Evolutionary conservation across 1,140 invertebrate species (phyloP).

Genomic region (Cataglyphis hispanica): DNA sequence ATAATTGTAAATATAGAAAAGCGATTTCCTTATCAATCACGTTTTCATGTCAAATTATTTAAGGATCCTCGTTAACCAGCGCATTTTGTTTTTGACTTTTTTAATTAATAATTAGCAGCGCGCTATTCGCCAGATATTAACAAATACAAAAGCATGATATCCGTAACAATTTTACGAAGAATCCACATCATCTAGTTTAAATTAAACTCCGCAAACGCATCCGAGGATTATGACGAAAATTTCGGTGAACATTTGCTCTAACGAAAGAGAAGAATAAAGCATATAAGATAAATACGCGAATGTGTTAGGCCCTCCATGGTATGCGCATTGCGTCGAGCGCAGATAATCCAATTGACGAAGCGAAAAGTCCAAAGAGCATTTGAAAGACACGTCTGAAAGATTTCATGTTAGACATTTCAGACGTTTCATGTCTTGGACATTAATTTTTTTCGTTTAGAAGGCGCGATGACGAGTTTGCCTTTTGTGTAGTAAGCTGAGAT

Average conservation of each 20-base stretch:
- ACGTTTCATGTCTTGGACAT: background rate
- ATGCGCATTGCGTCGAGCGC: slow-evolving; percentile 43
- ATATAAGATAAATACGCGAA: slow-evolving; percentile 56
- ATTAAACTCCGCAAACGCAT: slow-evolving; percentile 6
- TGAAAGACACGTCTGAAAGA: background rate
- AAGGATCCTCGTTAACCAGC: background rate
- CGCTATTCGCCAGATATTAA: background rate
- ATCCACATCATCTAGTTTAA: background rate
- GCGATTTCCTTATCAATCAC: background rate
- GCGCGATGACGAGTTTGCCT: slow-evolving; percentile 37
- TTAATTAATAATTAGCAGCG: background rate
- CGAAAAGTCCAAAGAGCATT: background rate
- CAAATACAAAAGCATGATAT: background rate
- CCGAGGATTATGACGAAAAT: slow-evolving; percentile 47
- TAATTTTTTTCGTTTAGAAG: background rate
- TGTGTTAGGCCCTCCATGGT: slow-evolving; percentile 70
- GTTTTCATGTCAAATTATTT: background rate
- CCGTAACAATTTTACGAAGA: background rate
- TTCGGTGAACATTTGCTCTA: slow-evolving; percentile 4
- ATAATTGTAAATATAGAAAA: slow-evolving; percentile 22
- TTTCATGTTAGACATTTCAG: background rate
- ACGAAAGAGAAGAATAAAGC: slow-evolving; percentile 30
- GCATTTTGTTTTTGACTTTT: background rate
- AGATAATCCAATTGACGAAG: background rate
- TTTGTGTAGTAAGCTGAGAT: slow-evolving; percentile 28